A percentile compares a stretch with the other conserved stretches of the same genome.
Conservation (phyloP, 2,888 invertebrate genomes). For the Thereva unica region DNA sequence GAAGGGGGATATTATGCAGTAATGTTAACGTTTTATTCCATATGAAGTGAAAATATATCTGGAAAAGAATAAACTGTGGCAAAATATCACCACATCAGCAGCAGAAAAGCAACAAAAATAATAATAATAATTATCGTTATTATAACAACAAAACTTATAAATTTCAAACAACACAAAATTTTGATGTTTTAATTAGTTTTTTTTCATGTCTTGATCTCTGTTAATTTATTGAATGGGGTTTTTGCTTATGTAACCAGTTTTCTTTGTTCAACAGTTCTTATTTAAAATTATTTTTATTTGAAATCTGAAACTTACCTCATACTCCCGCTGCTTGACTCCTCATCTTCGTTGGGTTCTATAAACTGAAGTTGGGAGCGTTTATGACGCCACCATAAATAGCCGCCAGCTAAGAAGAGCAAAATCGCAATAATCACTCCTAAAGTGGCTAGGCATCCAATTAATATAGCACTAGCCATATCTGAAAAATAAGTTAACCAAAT, state of each 20-base stretch:
- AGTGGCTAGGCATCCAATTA: slow-evolving; percentile 55
- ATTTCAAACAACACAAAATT: too few relatives aligned
- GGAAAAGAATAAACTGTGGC: too few relatives aligned
- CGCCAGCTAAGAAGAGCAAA: slow-evolving; percentile 56
- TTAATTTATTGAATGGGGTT: too few relatives aligned
- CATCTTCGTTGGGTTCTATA: slow-evolving; percentile 57
- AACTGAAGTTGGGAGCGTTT: slow-evolving; percentile 58
- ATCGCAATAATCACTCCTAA: slow-evolving; percentile 55
- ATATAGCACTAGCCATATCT: slow-evolving; percentile 55
- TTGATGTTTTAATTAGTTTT: too few relatives aligned
- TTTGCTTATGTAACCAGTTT: background rate
- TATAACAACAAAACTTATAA: too few relatives aligned
- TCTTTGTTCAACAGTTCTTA: slow-evolving; percentile 3
- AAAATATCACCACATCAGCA: too few relatives aligned
- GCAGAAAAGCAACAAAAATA: too few relatives aligned
- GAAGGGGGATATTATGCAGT: too few relatives aligned
- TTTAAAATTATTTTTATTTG: slow-evolving; percentile 12
- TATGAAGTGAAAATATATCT: too few relatives aligned
- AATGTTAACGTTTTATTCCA: too few relatives aligned
- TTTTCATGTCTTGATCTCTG: too few relatives aligned
- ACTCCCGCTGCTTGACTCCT: slow-evolving; percentile 56
- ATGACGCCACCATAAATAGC: slow-evolving; percentile 58
- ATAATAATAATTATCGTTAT: too few relatives aligned
- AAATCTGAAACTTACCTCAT: slow-evolving; percentile 50
- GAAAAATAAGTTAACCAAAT: background rate